Conservation (phyloP, 2,113 vertebrate species). For the Apodemus speciosus region DNA sequence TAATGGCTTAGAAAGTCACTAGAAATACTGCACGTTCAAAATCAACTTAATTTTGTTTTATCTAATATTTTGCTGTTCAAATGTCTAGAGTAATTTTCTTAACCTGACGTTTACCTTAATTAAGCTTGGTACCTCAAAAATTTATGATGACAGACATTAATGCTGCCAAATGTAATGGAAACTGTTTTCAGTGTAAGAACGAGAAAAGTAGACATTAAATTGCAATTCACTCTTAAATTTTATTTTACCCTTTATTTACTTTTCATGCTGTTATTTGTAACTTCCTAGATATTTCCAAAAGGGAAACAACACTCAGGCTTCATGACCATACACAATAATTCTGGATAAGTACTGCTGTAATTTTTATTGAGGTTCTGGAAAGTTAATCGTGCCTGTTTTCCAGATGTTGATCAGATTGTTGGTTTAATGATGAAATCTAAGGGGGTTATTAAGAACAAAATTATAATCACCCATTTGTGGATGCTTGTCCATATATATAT, state of each 20-base stretch:
- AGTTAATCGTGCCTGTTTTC: conserved; percentile 72
- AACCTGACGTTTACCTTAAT: conserved; percentile 67
- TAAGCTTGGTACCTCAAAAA: conserved; percentile 62
- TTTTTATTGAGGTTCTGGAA: conserved; percentile 76
- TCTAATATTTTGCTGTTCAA: conserved; percentile 74
- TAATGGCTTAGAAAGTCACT: conserved; percentile 75
- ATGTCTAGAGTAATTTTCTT: conserved; percentile 68
- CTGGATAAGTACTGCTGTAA: conserved; percentile 66
- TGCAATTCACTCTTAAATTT: conserved; percentile 62
- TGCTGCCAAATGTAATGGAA: conserved; percentile 58
- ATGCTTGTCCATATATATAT: conserved; percentile 78
- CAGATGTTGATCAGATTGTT: conserved; percentile 80
- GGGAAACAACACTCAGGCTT: conserved; percentile 80
- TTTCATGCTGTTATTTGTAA: conserved; percentile 56
- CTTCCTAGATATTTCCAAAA: conserved; percentile 66
- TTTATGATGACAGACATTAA: conserved; percentile 66
- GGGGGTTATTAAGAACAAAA: conserved; percentile 79
- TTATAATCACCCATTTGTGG: conserved; percentile 69
- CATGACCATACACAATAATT: conserved; percentile 69
- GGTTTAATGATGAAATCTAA: conserved; percentile 80
- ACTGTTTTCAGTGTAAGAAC: conserved; percentile 74
- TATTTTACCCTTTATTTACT: conserved; percentile 73
- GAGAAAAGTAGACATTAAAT: conserved; percentile 70
- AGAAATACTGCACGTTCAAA: conserved; percentile 76
- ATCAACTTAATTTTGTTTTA: conserved; percentile 80